Evolutionary conservation across 2,888 invertebrate species (phyloP).

Genomic region (Aphrophora alni): DNA sequence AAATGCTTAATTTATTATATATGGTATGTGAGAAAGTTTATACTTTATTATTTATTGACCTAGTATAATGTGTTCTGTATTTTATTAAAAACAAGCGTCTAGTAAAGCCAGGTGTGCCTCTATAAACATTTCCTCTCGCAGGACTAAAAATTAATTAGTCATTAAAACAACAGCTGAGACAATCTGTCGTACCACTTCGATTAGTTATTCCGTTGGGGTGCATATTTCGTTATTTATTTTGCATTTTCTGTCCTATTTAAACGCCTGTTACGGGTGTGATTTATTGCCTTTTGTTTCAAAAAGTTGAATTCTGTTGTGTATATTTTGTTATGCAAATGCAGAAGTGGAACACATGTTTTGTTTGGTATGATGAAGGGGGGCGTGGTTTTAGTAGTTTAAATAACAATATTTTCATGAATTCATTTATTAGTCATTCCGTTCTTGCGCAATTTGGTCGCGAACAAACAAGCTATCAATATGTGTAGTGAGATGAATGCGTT

Average conservation of each 20-base stretch:
- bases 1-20: too few species aligned
- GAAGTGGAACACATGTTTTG: neutral
- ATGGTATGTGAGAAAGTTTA: too few species aligned
- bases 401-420: neutral
- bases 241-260: neutral
- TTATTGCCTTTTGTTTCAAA: neutral
- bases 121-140: neutral
- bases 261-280: neutral
- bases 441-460: too few species aligned
- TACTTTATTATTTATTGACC: too few species aligned
- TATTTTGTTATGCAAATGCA: neutral
- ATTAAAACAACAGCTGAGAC: neutral
- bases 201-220: neutral
- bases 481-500: too few species aligned
- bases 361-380: neutral
- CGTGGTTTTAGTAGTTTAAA: neutral
- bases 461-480: too few species aligned
- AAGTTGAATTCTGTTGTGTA: neutral
- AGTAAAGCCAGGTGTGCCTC: neutral
- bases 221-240: neutral
- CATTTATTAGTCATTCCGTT: neutral
- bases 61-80: too few species aligned
- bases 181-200: neutral
- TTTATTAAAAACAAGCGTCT: neutral
- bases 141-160: neutral